Evolutionary conservation across 2,797 vertebrate species (phyloP).

Genomic region (Helostoma temminkii): DNA sequence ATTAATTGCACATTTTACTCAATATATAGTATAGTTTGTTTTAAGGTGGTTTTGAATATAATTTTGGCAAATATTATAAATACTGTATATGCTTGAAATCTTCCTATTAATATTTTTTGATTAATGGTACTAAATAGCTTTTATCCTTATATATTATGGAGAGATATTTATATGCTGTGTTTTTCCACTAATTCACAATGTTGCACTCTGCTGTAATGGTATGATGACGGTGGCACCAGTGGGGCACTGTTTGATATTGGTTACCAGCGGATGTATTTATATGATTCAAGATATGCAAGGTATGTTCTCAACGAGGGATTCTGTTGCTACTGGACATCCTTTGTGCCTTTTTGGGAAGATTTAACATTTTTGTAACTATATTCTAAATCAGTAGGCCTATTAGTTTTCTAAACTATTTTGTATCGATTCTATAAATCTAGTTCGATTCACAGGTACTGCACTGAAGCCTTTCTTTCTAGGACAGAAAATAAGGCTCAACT

Average conservation of each 20-base stretch:
- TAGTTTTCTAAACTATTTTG: conserved; percentile 55
- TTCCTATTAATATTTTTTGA: conserved; percentile 67
- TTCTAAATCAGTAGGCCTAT: conserved; percentile 50
- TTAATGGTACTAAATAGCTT: conserved; percentile 77
- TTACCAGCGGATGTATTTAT: conserved; percentile 83
- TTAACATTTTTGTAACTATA: conserved; percentile 55
- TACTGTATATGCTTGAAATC: conserved; percentile 77
- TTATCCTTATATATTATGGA: conserved; percentile 68
- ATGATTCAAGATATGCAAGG: conserved; percentile 77
- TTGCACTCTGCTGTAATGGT: conserved; percentile 74
- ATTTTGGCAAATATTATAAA: conserved; percentile 75
- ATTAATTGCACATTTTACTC: conserved; percentile 75
- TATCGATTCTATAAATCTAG: conserved; percentile 40
- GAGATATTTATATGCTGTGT: conserved; percentile 75
- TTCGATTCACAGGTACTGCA: conserved; percentile 60
- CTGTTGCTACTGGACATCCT: conserved; percentile 51
- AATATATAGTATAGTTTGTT: conserved; percentile 60
- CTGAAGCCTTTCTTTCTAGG: conserved; percentile 60
- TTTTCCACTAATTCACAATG: conserved; percentile 70
- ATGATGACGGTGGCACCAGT: conserved; percentile 69
- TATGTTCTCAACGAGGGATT: conserved; percentile 66
- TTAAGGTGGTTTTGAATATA: conserved; percentile 62
- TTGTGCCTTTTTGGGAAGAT: conserved; percentile 80
- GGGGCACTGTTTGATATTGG: conserved; percentile 70
- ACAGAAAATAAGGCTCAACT: conserved; percentile 49